Evolutionary conservation across 2,113 vertebrate species (phyloP).

Genomic region (Parus major): DNA sequence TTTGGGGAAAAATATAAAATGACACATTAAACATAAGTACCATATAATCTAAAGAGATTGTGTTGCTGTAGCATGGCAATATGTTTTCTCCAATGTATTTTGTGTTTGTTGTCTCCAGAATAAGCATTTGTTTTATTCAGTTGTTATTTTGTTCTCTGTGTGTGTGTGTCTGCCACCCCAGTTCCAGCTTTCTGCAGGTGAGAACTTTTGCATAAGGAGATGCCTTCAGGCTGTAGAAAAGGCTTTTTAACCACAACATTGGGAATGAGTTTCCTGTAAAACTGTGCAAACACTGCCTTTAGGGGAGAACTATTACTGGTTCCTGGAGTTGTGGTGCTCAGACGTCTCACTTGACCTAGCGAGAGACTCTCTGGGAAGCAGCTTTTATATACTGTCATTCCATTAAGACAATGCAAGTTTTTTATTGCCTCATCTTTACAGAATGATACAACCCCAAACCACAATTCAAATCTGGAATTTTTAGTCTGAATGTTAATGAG

Average conservation of each 20-base stretch:
- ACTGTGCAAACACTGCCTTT: background rate
- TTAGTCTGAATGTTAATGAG: background rate
- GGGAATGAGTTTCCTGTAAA: background rate
- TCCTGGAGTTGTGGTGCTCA: background rate
- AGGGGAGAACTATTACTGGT: background rate
- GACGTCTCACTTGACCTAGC: background rate
- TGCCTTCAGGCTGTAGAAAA: background rate
- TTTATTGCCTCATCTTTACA: background rate
- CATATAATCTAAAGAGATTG: background rate
- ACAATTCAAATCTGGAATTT: background rate
- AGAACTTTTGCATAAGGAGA: background rate
- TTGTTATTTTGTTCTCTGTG: background rate
- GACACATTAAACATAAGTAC: background rate
- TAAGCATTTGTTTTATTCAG: background rate
- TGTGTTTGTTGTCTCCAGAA: background rate
- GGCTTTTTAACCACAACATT: background rate
- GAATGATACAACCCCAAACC: background rate
- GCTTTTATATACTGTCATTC: background rate
- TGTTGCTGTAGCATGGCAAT: background rate
- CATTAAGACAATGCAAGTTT: background rate
- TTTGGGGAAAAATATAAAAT: background rate
- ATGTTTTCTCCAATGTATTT: background rate
- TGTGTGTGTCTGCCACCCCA: background rate
- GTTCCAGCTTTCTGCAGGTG: background rate
- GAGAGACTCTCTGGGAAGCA: background rate